Percentiles rank a stretch among this genome's conserved stretches.
phyloP scores from a whole-genome alignment of 2,888 invertebrate species.

The Tupiocoris notatus region DNA sequence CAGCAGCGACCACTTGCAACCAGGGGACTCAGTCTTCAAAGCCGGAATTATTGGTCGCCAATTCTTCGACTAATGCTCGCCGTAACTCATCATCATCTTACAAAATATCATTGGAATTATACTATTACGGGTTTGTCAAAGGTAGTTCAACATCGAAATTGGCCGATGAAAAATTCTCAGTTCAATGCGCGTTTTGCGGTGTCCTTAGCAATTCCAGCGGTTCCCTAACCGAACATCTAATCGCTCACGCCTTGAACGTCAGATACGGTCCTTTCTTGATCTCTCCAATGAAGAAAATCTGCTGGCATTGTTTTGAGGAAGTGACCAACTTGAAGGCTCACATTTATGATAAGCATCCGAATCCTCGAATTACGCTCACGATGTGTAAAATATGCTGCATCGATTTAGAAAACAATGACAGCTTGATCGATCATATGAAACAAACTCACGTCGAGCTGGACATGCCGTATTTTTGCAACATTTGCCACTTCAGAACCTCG shows the following conservation, averaged over 20 bases:
- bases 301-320: slow-evolving; percentile 35
- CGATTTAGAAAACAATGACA: slow-evolving; percentile 54
- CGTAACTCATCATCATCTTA: too few relatives aligned
- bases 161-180: slow-evolving; percentile 17
- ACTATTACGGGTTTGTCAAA: slow-evolving; percentile 63
- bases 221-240: slow-evolving; percentile 69
- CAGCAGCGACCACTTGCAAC: not conserved
- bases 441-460: slow-evolving; percentile 78
- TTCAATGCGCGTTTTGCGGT: slow-evolving; percentile 65
- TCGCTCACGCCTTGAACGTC: slow-evolving; percentile 64
- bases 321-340: not conserved
- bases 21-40: not conserved
- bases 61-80: not conserved
- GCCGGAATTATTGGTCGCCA: not conserved
- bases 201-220: slow-evolving; percentile 68
- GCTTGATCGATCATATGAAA: slow-evolving; percentile 70
- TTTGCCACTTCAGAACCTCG: slow-evolving; percentile 78
- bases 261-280: not conserved
- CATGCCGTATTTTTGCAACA: slow-evolving; percentile 81
- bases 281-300: not conserved
- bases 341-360: not conserved
- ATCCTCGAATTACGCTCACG: not conserved
- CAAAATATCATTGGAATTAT: slow-evolving; percentile 58
- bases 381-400: slow-evolving; percentile 62
- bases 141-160: slow-evolving; percentile 50